Evolutionary conservation across 2,888 invertebrate species (phyloP), one percentile per base, ranked within the genome.

Genomic region (Blomia tropicalis): DNA sequence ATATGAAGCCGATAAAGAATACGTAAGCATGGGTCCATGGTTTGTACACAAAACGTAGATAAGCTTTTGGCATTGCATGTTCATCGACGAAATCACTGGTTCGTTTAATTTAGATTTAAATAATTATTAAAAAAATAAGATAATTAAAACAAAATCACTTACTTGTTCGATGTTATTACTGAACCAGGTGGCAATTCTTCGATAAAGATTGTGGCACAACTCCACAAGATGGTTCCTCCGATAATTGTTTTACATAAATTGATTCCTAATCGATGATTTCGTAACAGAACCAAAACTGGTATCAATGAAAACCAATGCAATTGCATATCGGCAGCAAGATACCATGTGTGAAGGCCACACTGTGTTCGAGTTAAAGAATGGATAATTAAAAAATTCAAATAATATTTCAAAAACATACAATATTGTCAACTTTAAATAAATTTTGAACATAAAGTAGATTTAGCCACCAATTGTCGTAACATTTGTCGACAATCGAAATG

Each of bases 281-380:
- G 29, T 7, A 54, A 36, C 2, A 54, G 14, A 2, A 54, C 19
- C n/a, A 62, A 1, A 14, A 62, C 31, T 19, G 54, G 25, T 5
- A 62, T 7, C 3, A 62, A n/a, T n/a, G 62, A 62, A 22, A 62
- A 1, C 30, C 31, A 62, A 27, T 62, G 64, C n/a, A 64, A 59
- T 36, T 62, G 62, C 54, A 65, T 58, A 47, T 65, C 65, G 53
- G 27, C 60, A 22, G 61, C 44, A 14, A 62, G 31, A 32, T 58
- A 65, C 65, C 65, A 65, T 14, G 65, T 58, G 27, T 64, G 65
- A 17, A 51, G 29, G 4, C 58, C 41, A 58, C 65, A 65, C 65
- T 64, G 22, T 1, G 43, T 51, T 4, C 4, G 31, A 59, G 19
- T 14, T 58, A 22, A 51, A 51, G 17, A 51, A 51, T 19, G 17